These are phyloP conservation scores for Alauda arvensis DNA, from an alignment of 2,797 vertebrate genomes.

Conservation along the genomic window DNA sequence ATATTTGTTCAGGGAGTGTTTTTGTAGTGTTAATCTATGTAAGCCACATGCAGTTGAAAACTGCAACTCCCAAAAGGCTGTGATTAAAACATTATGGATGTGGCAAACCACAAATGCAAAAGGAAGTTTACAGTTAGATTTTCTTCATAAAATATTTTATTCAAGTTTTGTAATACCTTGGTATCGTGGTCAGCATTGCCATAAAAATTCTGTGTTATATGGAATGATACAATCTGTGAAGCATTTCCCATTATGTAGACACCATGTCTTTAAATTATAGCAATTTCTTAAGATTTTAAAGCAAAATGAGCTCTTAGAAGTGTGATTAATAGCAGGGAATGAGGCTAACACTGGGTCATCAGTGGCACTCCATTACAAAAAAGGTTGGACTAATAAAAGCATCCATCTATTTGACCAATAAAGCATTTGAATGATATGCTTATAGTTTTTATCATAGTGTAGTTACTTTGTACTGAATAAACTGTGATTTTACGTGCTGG, in stretches of 20 bases:
- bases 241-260: constrained; percentile 78
- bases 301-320: constrained; percentile 80
- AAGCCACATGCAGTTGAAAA: constrained; percentile 73
- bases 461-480: constrained; percentile 70
- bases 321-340: constrained; percentile 80
- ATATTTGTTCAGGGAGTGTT: constrained; percentile 58
- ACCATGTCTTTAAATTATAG: constrained; percentile 80
- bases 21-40: constrained; percentile 74
- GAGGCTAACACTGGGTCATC: constrained; percentile 78
- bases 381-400: constrained; percentile 79
- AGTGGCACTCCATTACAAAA: constrained; percentile 81
- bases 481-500: constrained; percentile 66
- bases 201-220: constrained; percentile 70
- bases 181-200: constrained; percentile 67
- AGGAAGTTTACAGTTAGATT: constrained; percentile 68
- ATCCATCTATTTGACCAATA: constrained; percentile 80
- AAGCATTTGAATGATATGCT: constrained; percentile 77
- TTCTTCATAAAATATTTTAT: constrained; percentile 60
- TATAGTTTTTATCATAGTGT: constrained; percentile 67
- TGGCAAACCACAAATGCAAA: constrained; percentile 75
- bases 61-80: constrained; percentile 82
- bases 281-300: constrained; percentile 83
- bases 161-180: constrained; percentile 65
- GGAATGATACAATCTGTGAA: constrained; percentile 76
- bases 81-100: constrained; percentile 71